Percentiles rank a stretch among this genome's conserved stretches.
phyloP scores from a whole-genome alignment of 2,888 invertebrate species.

The Synanthedon myopaeformis region DNA sequence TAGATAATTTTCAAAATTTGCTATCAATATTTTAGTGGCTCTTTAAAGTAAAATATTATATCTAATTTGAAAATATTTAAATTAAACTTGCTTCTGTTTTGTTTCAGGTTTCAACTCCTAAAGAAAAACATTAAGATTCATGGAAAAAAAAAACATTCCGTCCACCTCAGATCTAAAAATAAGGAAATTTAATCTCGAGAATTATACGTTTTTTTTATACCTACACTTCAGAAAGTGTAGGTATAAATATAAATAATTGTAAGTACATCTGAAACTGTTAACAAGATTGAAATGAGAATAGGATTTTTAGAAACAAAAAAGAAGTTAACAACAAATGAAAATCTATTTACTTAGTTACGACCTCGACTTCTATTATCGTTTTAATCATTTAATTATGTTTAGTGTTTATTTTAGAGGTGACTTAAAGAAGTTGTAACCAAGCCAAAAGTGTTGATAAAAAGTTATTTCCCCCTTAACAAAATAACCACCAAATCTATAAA shows the following conservation, averaged over 20 bases:
- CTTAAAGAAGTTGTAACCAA: too few species aligned
- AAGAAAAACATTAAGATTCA: background rate
- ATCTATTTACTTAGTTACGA: background rate
- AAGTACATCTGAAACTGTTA: background rate
- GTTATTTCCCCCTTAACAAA: too few species aligned
- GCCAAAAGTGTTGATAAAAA: too few species aligned
- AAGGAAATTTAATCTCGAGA: conserved; percentile 1
- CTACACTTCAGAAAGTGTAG: background rate
- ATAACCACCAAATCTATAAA: too few species aligned
- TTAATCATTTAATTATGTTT: conserved; percentile 31
- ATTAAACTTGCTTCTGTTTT: too few species aligned
- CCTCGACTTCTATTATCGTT: conserved; percentile 62
- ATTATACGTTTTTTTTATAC: background rate
- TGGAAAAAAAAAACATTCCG: conserved; percentile 13
- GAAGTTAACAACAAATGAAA: background rate
- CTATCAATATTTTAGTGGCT: too few species aligned
- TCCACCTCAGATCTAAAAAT: conserved; percentile 24
- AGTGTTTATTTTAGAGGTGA: background rate
- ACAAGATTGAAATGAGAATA: conserved; percentile 61
- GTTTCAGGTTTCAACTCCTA: background rate
- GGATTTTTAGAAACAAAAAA: conserved; percentile 43
- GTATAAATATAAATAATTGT: background rate
- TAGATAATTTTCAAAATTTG: too few species aligned
- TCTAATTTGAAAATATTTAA: too few species aligned
- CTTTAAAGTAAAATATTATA: too few species aligned